Base-by-base conservation (phyloP, 2,113 vertebrate species). In the Gavialis gangeticus region DNA sequence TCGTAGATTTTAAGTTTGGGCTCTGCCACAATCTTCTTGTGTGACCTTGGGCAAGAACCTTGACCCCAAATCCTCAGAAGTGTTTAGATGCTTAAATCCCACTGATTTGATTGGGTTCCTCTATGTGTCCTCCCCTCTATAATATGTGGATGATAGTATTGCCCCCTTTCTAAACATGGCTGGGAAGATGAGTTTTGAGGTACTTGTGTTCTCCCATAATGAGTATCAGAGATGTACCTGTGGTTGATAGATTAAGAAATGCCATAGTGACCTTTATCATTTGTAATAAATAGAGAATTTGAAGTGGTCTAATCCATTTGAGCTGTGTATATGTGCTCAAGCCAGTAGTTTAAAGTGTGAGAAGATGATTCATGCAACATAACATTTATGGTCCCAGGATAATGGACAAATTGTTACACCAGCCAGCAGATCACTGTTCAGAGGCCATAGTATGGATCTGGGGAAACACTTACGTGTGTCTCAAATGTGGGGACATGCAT, bases 391-490 rank as follows among this genome's bases (percentile, higher is more conserved):
- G 55, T 76, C 54, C 63, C 2, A 46, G 16, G 25, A 85, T 54
- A 2, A 24, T 3, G 27, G 67, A 71, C 19, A 37, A 71, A 18
- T 75, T 62, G 6, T 18, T 3, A 1, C 28, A 15, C 12, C 66
- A 21, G 69, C 34, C 37, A 25, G 67, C 46, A 5, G 3, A 0
- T 0, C 2, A 4, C 56, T 1, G 0, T n/a, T 57, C 12, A 0
- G 0, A 71, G 27, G 9, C 8, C 55, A 73, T 3, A 5, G 1
- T 10, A 6, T 30, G 5, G 30, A 34, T 18, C 88, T n/a, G 60
- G 57, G 81, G 82, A 30, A 12, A 21, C 24, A 22, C 3, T 30
- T 28, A 73, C 84, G 56, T 4, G 5, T 18, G 15, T 57, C 78
- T 12, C 54, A 21, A 56, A 2, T 84, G 77, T 30, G 63, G 14